A percentile compares a stretch with the other conserved stretches of the same genome.
Evolutionary conservation across 2,113 vertebrate species (phyloP).

Genomic region (Hemiprocne comata): DNA sequence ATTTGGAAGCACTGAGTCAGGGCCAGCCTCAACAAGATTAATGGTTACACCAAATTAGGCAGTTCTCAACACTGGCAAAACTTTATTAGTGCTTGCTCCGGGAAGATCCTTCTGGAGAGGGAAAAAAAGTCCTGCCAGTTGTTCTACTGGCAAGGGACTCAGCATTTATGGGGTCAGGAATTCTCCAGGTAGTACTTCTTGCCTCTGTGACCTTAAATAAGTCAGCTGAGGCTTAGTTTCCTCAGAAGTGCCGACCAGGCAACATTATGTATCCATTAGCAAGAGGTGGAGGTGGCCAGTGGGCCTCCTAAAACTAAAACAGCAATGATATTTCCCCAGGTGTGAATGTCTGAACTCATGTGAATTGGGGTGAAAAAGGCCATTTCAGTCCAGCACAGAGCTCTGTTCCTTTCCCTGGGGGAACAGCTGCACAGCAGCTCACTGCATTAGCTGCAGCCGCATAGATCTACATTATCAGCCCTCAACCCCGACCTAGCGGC

Average conservation of each 20-base stretch:
- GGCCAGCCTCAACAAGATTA: background rate
- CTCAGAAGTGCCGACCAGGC: background rate
- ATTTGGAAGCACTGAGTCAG: background rate
- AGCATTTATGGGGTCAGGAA: background rate
- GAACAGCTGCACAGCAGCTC: background rate
- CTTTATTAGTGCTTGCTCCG: background rate
- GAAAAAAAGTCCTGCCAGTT: background rate
- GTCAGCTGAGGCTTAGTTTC: background rate
- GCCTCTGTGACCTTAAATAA: background rate
- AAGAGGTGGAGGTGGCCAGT: background rate
- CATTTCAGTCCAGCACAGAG: background rate
- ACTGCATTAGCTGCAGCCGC: background rate
- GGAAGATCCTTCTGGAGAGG: background rate
- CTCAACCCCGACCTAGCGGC: background rate
- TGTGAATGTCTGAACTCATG: background rate
- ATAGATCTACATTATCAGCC: background rate
- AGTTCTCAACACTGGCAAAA: background rate
- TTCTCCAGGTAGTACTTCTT: background rate
- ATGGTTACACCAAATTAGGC: background rate
- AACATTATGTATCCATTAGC: background rate
- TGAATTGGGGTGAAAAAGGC: background rate
- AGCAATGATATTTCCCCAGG: background rate
- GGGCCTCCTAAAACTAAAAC: fast-evolving
- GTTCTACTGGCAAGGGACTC: background rate
- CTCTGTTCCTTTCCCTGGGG: background rate